These are phyloP conservation scores for Caenorhabditis japonica DNA, from an alignment of 2,888 invertebrate genomes.

Conservation along the genomic window DNA sequence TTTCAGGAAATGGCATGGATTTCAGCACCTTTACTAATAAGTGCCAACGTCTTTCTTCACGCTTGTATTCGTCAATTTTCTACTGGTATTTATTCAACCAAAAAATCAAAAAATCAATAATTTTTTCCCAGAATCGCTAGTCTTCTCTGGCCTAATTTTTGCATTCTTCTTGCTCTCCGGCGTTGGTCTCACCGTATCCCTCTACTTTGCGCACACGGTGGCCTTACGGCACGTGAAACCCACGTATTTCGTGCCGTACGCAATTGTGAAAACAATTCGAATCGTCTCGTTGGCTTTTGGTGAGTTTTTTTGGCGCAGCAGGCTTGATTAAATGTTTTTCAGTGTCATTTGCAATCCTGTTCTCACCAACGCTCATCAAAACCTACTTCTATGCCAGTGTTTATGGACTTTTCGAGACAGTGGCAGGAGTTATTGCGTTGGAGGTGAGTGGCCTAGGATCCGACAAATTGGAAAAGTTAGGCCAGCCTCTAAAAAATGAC, in stretches of 20 bases:
- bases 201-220: constrained; percentile 52
- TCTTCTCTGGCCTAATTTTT: constrained; percentile 53
- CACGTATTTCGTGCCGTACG: constrained; percentile 57
- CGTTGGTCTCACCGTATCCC: constrained; percentile 43
- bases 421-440: constrained; percentile 57
- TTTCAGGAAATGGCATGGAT: constrained; percentile 62
- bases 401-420: constrained; percentile 59
- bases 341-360: constrained; percentile 60
- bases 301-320: constrained; percentile 5
- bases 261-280: constrained; percentile 38
- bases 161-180: constrained; percentile 56
- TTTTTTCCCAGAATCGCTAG: constrained; percentile 45
- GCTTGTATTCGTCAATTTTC: constrained; percentile 55
- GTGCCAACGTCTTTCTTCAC: constrained; percentile 60
- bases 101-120: neutral
- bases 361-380: constrained; percentile 60
- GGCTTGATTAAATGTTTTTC: constrained; percentile 18
- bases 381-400: constrained; percentile 61
- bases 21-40: constrained; percentile 57
- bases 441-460: constrained; percentile 45
- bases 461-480: constrained; percentile 2
- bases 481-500: neutral
- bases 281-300: constrained; percentile 33
- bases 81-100: constrained; percentile 22
- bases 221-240: constrained; percentile 45